Conservation (phyloP, 2,797 vertebrate species). For the Paedocypris micromegethes region DNA sequence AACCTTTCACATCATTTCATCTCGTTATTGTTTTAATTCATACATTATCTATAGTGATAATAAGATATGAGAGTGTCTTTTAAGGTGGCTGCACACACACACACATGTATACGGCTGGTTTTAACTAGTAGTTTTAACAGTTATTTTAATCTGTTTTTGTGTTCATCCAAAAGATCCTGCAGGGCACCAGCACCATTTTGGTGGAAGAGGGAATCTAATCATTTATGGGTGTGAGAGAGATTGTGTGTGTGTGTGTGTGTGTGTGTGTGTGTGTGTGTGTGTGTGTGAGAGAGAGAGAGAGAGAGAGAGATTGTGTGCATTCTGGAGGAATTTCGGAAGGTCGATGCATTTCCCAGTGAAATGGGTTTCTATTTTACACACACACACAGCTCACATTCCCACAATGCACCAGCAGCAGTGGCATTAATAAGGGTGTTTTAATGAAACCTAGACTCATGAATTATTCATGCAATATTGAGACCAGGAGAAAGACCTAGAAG, state of each 20-base stretch:
- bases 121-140: no score
- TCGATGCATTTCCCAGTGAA: neutral
- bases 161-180: neutral
- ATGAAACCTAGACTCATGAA: constrained; percentile 68
- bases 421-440: constrained; percentile 69
- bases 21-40: no score
- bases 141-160: neutral
- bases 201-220: constrained; percentile 29
- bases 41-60: no score
- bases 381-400: constrained; percentile 11
- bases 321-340: no score
- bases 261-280: no score
- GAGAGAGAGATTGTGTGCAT: no score
- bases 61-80: no score
- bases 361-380: constrained; percentile 33
- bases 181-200: constrained; percentile 25
- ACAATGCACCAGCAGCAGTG: constrained; percentile 58
- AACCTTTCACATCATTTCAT: no score
- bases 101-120: no score
- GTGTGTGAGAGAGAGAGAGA: no score
- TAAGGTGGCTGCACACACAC: no score
- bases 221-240: constrained; percentile 15
- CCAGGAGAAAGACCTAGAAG: constrained; percentile 44
- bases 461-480: constrained; percentile 70
- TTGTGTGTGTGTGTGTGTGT: neutral